Evolutionary conservation across 2,888 invertebrate genomes (phyloP).

Genomic region (Lordiphosa fenestrarum): DNA sequence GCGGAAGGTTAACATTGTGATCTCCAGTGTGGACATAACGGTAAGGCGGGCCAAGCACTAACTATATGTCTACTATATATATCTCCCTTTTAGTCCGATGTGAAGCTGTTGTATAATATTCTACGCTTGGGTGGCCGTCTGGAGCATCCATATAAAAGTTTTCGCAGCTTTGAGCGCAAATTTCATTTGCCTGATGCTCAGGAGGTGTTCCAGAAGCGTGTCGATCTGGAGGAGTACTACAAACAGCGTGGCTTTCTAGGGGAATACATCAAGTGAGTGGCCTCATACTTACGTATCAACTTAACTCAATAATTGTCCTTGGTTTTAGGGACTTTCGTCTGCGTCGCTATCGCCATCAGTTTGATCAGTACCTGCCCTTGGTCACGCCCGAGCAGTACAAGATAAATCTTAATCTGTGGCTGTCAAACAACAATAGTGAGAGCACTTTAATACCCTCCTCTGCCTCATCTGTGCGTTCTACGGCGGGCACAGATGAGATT

Average conservation of each 20-base stretch:
- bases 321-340: slow-evolving; percentile 73
- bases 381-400: slow-evolving; percentile 68
- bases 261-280: slow-evolving; percentile 77
- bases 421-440: slow-evolving; percentile 40
- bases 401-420: slow-evolving; percentile 70
- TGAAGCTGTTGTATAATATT: slow-evolving; percentile 76
- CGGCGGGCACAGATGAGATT: slow-evolving; percentile 70
- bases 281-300: background rate
- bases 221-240: slow-evolving; percentile 78
- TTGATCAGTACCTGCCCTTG: slow-evolving; percentile 73
- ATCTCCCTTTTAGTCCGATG: slow-evolving; percentile 64
- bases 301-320: background rate
- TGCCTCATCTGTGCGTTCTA: slow-evolving; percentile 38
- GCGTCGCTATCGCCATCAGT: slow-evolving; percentile 79
- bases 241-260: slow-evolving; percentile 77
- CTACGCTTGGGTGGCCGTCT: slow-evolving; percentile 76
- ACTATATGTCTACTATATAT: background rate
- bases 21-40: slow-evolving; percentile 78
- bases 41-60: slow-evolving; percentile 37
- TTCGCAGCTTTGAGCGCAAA: slow-evolving; percentile 71
- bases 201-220: slow-evolving; percentile 67
- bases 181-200: slow-evolving; percentile 74
- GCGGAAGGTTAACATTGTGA: slow-evolving; percentile 74
- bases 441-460: slow-evolving; percentile 37
- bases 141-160: slow-evolving; percentile 63